phyloP scores from a whole-genome alignment of 1,140 invertebrate species.

The Apis florea region DNA sequence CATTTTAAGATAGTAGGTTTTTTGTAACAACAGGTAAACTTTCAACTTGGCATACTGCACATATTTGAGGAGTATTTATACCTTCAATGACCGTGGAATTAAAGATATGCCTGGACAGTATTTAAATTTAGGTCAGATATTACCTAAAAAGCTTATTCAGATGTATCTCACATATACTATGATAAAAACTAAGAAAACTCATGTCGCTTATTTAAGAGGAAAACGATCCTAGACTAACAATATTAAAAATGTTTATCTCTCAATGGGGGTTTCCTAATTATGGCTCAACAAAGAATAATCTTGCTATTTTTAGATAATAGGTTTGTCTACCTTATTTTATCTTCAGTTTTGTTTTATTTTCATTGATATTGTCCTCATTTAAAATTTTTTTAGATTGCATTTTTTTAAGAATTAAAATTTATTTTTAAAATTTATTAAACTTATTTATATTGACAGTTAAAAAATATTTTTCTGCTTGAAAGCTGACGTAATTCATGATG shows the following conservation, averaged over 20 bases:
- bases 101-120: slow-evolving; percentile 24
- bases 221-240: slow-evolving; percentile 20
- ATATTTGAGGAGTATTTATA: slow-evolving; percentile 34
- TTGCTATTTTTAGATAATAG: neutral
- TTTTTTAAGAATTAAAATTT: neutral
- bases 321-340: neutral
- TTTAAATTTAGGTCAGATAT: slow-evolving; percentile 66
- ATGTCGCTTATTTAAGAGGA: slow-evolving; percentile 25
- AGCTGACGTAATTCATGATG: neutral
- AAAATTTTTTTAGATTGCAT: too few species aligned
- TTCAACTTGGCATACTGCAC: neutral
- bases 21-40: neutral
- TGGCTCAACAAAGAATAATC: neutral
- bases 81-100: slow-evolving; percentile 35
- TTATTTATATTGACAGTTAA: neutral
- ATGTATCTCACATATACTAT: slow-evolving; percentile 61
- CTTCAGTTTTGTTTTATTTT: neutral
- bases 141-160: slow-evolving; percentile 34
- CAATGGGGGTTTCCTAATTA: neutral
- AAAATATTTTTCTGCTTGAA: neutral
- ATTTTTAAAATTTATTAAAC: neutral
- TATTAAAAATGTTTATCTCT: neutral
- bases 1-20: slow-evolving; percentile 28
- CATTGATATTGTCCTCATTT: neutral
- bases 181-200: slow-evolving; percentile 47